Evolutionary conservation across 2,113 vertebrate genomes (phyloP), one percentile per base, ranked within the genome.

Genomic region (Bostrychus sinensis): DNA sequence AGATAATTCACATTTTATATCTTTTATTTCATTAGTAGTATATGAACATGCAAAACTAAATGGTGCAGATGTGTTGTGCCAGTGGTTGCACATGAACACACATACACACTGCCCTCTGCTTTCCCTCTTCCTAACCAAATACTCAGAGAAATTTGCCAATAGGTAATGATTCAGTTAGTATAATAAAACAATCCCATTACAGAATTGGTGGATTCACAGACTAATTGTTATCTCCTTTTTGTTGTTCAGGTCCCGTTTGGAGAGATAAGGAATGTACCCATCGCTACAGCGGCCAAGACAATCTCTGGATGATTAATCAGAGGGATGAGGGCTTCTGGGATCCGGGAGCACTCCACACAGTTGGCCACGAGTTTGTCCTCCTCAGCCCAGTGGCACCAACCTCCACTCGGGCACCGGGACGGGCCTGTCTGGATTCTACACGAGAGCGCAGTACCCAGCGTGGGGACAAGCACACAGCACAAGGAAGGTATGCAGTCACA

Each of bases 401-500:
- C 62, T 25, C 26, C 26, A 26, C 45, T 30, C 75, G 38, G 17
- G 1, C 26, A n/a, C 32, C 25, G 10, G 57, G 58, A 11, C 7
- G 3, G 61, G 19, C 79, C 82, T 78, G 39, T 59, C 50, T 13
- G 62, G 77, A 64, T 70, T 85, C 86, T 87, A 81, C 85, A 12
- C 62, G 0, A 20, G 46, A 81, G 75, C 68, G 34, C 79, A 25
- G 11, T 25, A 25, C 7, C 45, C 88, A 61, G 71, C 70, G 63
- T 86, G 88, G 90, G 69, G 45, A 70, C 87, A 82, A 64, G 64
- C 75, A 34, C 42, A 77, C 62, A 78, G 77, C 32, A 16, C 51
- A 63, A 81, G 81, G 72, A 89, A 92, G 93, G 93, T 95, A 94
- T 16, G 86, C 45, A 0, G 37, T 57, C 16, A 39, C n/a, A 16